phyloP scores from a whole-genome alignment of 2,797 vertebrate genomes.

The Etheostoma perlongum region DNA sequence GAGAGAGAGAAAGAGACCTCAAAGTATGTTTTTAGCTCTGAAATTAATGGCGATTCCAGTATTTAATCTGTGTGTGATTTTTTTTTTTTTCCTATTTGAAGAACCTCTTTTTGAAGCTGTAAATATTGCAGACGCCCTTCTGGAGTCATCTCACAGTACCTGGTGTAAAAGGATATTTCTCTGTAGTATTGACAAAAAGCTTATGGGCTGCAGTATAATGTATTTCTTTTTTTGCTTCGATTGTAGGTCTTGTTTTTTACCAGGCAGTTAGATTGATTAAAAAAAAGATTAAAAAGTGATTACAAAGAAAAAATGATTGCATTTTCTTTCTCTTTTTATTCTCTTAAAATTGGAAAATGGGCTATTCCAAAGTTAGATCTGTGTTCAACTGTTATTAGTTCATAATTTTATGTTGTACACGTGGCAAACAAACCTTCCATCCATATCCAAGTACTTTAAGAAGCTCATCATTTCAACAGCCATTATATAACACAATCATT shows the following conservation, averaged over 20 bases:
- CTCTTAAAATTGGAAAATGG: background rate
- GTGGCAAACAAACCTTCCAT: background rate
- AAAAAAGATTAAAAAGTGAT: too few relatives aligned
- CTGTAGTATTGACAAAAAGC: constrained; percentile 52
- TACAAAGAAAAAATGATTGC: background rate
- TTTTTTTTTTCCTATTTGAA: constrained; percentile 59
- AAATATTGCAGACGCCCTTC: constrained; percentile 67
- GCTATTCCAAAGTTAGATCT: background rate
- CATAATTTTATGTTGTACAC: background rate
- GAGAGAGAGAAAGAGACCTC: constrained; percentile 65
- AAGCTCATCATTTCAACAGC: background rate
- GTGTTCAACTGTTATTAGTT: background rate
- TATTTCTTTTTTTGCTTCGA: background rate
- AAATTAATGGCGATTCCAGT: constrained; percentile 75
- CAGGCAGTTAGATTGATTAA: background rate
- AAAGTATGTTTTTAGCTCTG: constrained; percentile 74
- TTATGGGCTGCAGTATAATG: constrained; percentile 36
- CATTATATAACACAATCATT: background rate
- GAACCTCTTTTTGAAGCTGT: constrained; percentile 77
- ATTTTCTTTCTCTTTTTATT: background rate
- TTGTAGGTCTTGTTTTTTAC: background rate
- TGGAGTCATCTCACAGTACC: constrained; percentile 34
- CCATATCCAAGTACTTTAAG: background rate
- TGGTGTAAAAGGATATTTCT: constrained; percentile 51
- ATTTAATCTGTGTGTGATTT: constrained; percentile 67